Base-by-base conservation (phyloP, 2,888 invertebrate genomes). In the Ennomos erosarius region DNA sequence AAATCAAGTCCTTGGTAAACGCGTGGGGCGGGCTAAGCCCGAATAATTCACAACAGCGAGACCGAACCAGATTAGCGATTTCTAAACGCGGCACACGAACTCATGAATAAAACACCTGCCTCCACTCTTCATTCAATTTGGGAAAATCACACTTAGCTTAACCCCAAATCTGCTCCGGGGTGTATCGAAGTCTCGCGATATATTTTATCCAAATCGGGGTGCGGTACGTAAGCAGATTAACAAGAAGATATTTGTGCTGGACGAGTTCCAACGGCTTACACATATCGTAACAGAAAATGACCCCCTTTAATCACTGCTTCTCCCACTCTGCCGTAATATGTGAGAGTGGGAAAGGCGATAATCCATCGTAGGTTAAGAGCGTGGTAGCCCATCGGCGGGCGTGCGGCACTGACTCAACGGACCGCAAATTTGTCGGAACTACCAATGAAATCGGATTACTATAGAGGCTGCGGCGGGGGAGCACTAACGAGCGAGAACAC, bases 351-450 rank as follows among this genome's bases (percentile, higher is more conserved):
- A 81, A 44, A 61, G 72, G 69, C 61, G 70, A 76, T 78, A 78
- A 79, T 81, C 78, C 76, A 79, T 81, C 79, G 74, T 75, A 62
- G 75, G 75, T 74, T 72, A 69, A 69, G 63, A 69, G 60, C 60
- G 62, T 71, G 70, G 79, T 73, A 72, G 75, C 69, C 76, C 74
- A 71, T 73, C 69, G 70, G 69, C 67, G 68, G 71, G 71, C 70
- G 66, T 70, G 76, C 74, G 78, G 79, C 73, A 76, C 71, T 73
- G 79, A 82, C 74, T 82, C 82, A 82, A 78, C 84, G 78, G 82
- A 85, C 89, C 88, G 88, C 88, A 90, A 90, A 90, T 90, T 89
- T 87, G 87, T 87, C 84, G 87, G 84, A 85, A 86, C 84, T 85
- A 84, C 79, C 84, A 83, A 82, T 85, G 88, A 84, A 88, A 88